Evolutionary conservation across 1,140 invertebrate genomes (phyloP).

Genomic region (Drosophila seguyi): DNA sequence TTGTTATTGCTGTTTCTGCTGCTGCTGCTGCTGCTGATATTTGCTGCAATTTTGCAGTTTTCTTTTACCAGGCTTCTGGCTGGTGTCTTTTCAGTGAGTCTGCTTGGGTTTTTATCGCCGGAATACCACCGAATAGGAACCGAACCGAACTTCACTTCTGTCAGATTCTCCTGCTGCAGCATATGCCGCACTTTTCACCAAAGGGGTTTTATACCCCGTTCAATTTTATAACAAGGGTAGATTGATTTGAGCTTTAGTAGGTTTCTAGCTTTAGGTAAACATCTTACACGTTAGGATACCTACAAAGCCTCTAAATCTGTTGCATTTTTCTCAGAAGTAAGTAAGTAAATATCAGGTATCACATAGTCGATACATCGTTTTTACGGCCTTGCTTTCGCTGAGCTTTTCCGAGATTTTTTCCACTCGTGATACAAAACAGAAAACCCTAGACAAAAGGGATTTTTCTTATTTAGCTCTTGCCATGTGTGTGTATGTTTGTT

Average conservation of each 20-base stretch:
- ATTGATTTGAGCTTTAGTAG: too few species aligned
- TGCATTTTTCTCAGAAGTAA: background rate
- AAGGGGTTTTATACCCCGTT: constrained; percentile 41
- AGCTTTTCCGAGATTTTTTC: constrained; percentile 64
- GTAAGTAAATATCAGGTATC: background rate
- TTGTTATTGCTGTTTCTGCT: constrained; percentile 45
- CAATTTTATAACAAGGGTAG: background rate
- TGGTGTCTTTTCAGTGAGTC: constrained; percentile 51
- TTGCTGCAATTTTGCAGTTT: constrained; percentile 76
- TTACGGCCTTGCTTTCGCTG: background rate
- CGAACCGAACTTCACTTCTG: constrained; percentile 34
- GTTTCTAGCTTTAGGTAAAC: background rate
- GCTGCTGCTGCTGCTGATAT: constrained; percentile 45
- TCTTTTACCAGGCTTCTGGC: constrained; percentile 17
- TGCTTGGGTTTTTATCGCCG: constrained; percentile 65
- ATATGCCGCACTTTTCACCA: constrained; percentile 63
- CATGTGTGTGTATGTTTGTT: constrained; percentile 48
- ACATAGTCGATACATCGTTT: background rate
- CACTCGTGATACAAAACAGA: constrained; percentile 59
- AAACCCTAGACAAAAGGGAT: constrained; percentile 49
- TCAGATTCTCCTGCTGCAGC: constrained; percentile 21
- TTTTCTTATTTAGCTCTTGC: constrained; percentile 56
- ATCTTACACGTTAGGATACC: background rate
- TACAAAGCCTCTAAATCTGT: background rate
- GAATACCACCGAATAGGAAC: constrained; percentile 33